phyloP scores from a whole-genome alignment of 2,113 vertebrate genomes.

The Oryzias woworae region DNA sequence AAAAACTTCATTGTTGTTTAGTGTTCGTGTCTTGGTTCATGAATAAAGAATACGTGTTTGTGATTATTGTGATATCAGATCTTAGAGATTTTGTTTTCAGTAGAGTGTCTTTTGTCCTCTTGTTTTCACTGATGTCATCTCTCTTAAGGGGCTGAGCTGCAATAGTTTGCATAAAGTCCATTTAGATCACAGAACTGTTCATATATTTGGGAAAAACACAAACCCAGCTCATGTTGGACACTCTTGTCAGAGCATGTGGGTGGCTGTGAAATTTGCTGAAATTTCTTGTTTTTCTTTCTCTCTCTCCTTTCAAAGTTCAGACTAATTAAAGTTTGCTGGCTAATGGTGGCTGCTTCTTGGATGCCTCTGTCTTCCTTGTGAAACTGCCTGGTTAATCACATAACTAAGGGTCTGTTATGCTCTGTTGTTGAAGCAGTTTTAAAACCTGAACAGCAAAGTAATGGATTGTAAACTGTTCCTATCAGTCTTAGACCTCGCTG shows the following conservation, averaged over 20 bases:
- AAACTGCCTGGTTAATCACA: slow-evolving; percentile 64
- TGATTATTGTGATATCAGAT: too few relatives aligned
- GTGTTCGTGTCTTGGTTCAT: too few relatives aligned
- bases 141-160: slow-evolving; percentile 62
- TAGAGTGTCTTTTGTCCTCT: too few relatives aligned
- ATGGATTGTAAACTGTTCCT: slow-evolving; percentile 53
- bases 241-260: slow-evolving; percentile 59
- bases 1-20: too few relatives aligned
- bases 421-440: slow-evolving; percentile 48
- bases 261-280: slow-evolving; percentile 58
- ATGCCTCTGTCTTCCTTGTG: slow-evolving; percentile 35
- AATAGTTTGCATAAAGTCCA: slow-evolving; percentile 48
- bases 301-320: slow-evolving; percentile 58
- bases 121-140: slow-evolving; percentile 40
- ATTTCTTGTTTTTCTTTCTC: slow-evolving; percentile 44
- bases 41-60: too few relatives aligned
- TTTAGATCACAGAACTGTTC: slow-evolving; percentile 53
- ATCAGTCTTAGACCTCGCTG: slow-evolving; percentile 37
- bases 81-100: too few relatives aligned
- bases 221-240: slow-evolving; percentile 60
- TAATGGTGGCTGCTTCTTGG: slow-evolving; percentile 71
- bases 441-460: slow-evolving; percentile 54
- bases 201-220: slow-evolving; percentile 69
- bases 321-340: slow-evolving; percentile 74
- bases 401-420: slow-evolving; percentile 64